Percentiles rank a stretch among this genome's conserved stretches.
phyloP scores from a whole-genome alignment of 2,113 vertebrate genomes.

The Thunnus thynnus region DNA sequence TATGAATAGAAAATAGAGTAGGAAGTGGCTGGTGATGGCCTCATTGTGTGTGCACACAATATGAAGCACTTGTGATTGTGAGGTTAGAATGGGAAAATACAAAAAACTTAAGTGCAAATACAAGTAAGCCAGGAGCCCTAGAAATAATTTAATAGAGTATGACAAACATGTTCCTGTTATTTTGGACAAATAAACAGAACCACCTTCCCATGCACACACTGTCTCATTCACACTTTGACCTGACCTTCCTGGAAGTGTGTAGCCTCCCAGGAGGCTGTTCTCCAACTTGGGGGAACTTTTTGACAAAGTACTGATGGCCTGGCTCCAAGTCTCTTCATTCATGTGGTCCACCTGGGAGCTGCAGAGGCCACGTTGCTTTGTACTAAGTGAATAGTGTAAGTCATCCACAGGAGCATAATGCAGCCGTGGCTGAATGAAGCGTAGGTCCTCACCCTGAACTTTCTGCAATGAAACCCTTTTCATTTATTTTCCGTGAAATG shows the following conservation, averaged over 20 bases:
- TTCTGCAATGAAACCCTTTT: conserved; percentile 69
- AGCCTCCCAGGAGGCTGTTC: conserved; percentile 45
- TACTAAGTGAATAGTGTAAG: conserved; percentile 56
- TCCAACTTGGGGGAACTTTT: conserved; percentile 35
- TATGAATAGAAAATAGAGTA: too few species aligned
- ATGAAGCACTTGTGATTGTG: too few species aligned
- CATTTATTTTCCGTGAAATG: conserved; percentile 52
- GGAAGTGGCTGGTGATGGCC: too few species aligned
- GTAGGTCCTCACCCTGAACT: conserved; percentile 70
- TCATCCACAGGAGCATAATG: conserved; percentile 62
- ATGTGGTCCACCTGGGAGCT: conserved; percentile 35
- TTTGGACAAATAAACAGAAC: background rate
- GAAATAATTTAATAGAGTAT: conserved; percentile 3
- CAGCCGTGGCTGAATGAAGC: conserved; percentile 54
- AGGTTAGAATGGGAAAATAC: background rate
- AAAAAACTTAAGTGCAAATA: background rate
- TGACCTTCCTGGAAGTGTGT: conserved; percentile 49
- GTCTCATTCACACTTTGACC: conserved; percentile 8
- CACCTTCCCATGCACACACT: background rate
- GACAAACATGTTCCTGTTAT: conserved; percentile 8
- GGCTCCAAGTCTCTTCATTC: conserved; percentile 61
- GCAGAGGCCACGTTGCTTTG: conserved; percentile 63
- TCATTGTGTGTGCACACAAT: too few species aligned
- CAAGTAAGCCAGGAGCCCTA: background rate
- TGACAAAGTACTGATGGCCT: conserved; percentile 50